These are phyloP conservation scores for Drosophila eohydei DNA, from an alignment of 2,888 invertebrate species.

Conservation along the genomic window DNA sequence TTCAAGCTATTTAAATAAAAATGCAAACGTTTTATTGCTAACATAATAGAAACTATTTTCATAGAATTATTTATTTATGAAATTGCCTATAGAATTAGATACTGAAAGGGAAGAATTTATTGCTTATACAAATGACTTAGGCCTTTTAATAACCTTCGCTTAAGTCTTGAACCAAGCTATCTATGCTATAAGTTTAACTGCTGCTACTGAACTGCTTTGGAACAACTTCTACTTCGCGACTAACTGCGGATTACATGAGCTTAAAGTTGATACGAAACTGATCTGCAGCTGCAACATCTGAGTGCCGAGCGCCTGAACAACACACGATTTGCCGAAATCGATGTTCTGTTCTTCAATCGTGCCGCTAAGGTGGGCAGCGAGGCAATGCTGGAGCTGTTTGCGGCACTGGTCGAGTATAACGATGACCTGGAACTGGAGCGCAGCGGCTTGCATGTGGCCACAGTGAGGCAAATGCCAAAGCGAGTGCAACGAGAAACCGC, in stretches of 20 bases:
- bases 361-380: conserved; percentile 97
- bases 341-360: conserved; percentile 94
- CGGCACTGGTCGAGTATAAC: conserved; percentile 53
- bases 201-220: neutral
- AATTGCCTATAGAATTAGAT: too few relatives aligned
- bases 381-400: conserved; percentile 90
- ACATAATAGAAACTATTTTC: neutral
- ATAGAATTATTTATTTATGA: neutral
- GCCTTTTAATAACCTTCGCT: neutral
- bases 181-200: neutral
- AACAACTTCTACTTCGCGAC: neutral
- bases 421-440: conserved; percentile 56
- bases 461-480: conserved; percentile 41
- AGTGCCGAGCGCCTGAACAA: conserved; percentile 88
- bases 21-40: neutral
- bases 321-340: conserved; percentile 89
- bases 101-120: neutral
- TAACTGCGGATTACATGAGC: conserved; percentile 17
- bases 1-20: conserved; percentile 14
- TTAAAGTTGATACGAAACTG: neutral
- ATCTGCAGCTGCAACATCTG: conserved; percentile 60
- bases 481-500: conserved; percentile 42
- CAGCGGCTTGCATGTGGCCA: conserved; percentile 34
- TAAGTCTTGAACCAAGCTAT: neutral
- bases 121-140: neutral